Evolutionary conservation across 2,113 vertebrate genomes (phyloP), one percentile per base, ranked within the genome.

Genomic region (Urocolius indicus): DNA sequence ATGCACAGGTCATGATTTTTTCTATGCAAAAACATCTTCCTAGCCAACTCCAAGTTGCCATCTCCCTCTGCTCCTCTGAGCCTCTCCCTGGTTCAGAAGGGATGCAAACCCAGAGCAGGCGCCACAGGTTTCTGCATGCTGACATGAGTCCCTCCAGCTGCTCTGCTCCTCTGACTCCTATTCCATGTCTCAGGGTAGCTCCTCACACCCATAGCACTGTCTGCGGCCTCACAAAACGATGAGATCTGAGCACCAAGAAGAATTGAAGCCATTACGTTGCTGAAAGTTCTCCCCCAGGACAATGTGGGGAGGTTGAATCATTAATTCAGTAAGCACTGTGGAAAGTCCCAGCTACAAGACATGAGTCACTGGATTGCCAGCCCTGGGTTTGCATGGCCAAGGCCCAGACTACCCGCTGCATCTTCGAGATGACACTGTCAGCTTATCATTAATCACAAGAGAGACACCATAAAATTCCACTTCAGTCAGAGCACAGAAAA

Each of bases 291-390:
- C 84, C 79, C 91, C 34, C 32, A 74, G 78, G 93, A 94, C 51
- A 46, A 55, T 2, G 14, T 59, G 63, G 72, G 59, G 72, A 88
- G 83, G 59, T 45, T 96, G 95, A 96, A 90, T 94, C 94, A 97
- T 62, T 89, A 94, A 92, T 94, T 91, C 93, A 89, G 21, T 54
- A 84, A 95, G 84, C 67, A 89, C 77, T 85, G 51, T 93, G 94
- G 94, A 96, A 97, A 97, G 80, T 95, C 95, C 95, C 94, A 83
- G 63, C 65, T 95, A 67, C 57, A 92, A 69, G 45, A 89, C 38
- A 93, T 89, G 85, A 95, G 71, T 96, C 93, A 96, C 1, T 94
- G 51, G n/a, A 80, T 62, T 91, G 88, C 84, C 79, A 94, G 77
- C n/a, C 38, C 86, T 76, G 61, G 16, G 12, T 79, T 92, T 84